A percentile compares a stretch with the other conserved stretches of the same genome.
These are phyloP conservation scores for Physella acuta DNA, from an alignment of 1,140 invertebrate species.

Conservation along the genomic window DNA sequence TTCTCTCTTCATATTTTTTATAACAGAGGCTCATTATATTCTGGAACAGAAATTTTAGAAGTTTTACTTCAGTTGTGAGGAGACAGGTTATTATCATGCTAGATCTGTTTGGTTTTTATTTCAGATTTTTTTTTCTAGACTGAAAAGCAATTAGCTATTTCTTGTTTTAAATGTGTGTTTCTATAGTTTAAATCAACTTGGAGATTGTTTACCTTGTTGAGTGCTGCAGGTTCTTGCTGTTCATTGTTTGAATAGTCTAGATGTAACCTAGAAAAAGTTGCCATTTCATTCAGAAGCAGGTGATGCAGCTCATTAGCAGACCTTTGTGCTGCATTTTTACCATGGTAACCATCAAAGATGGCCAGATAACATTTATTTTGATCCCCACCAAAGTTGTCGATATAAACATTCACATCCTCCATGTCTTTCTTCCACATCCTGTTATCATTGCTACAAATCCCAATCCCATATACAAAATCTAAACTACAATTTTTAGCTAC, in stretches of 20 bases:
- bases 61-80: no score
- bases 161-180: no score
- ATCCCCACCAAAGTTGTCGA: constrained; percentile 57
- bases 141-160: no score
- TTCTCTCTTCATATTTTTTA: constrained; percentile 42
- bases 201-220: no score
- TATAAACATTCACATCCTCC: constrained; percentile 54
- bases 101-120: no score
- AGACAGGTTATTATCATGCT: no score
- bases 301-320: constrained; percentile 52
- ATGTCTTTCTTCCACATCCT: constrained; percentile 52
- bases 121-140: no score
- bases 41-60: constrained; percentile 31
- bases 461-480: constrained; percentile 47
- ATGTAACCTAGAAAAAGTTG: no score
- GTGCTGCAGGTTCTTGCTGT: no score
- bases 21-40: constrained; percentile 53
- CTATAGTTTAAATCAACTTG: no score
- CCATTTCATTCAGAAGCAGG: constrained; percentile 52
- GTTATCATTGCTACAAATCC: constrained; percentile 49
- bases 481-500: constrained; percentile 47
- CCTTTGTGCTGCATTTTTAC: constrained; percentile 50
- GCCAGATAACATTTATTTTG: constrained; percentile 53
- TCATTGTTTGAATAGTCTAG: no score
- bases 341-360: constrained; percentile 57